Percentiles rank a stretch among this genome's conserved stretches.
These are phyloP conservation scores for Scaptomyza montana DNA, from an alignment of 1,140 invertebrate species.

Conservation along the genomic window DNA sequence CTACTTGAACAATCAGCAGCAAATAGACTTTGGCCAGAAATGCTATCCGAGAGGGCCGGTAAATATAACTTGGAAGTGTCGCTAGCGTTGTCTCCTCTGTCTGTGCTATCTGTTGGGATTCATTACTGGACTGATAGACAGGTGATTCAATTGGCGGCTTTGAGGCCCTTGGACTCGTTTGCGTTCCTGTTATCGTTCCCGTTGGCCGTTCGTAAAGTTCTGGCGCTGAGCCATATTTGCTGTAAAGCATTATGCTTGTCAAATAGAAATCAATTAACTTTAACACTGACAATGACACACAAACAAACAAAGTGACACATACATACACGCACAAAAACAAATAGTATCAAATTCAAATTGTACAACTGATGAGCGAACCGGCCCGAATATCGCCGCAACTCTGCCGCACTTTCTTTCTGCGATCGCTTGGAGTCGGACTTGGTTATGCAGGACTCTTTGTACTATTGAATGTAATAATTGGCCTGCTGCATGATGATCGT, in stretches of 20 bases:
- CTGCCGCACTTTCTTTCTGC: conserved; percentile 13
- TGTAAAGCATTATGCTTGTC: conserved; percentile 19
- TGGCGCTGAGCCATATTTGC: conserved; percentile 22
- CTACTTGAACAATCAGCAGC: conserved; percentile 42
- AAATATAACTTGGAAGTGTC: neutral
- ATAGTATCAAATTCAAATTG: conserved; percentile 1
- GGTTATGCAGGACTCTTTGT: conserved; percentile 18
- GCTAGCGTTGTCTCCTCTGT: neutral
- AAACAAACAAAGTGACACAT: neutral
- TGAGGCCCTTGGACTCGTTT: neutral
- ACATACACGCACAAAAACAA: neutral
- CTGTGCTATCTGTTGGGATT: too few relatives aligned
- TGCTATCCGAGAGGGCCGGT: neutral
- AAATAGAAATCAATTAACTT: conserved; percentile 2
- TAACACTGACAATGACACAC: conserved; percentile 12
- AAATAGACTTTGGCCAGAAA: conserved; percentile 47
- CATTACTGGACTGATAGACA: neutral
- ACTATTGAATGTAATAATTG: conserved; percentile 17
- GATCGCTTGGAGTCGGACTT: too few relatives aligned
- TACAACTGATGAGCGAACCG: conserved; percentile 24
- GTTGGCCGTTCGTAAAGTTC: conserved; percentile 17
- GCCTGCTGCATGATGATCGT: neutral
- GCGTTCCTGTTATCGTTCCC: neutral
- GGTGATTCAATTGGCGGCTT: neutral
- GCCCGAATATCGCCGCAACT: neutral